phyloP scores from a whole-genome alignment of 2,888 invertebrate genomes.

The Apamea epomidion region DNA sequence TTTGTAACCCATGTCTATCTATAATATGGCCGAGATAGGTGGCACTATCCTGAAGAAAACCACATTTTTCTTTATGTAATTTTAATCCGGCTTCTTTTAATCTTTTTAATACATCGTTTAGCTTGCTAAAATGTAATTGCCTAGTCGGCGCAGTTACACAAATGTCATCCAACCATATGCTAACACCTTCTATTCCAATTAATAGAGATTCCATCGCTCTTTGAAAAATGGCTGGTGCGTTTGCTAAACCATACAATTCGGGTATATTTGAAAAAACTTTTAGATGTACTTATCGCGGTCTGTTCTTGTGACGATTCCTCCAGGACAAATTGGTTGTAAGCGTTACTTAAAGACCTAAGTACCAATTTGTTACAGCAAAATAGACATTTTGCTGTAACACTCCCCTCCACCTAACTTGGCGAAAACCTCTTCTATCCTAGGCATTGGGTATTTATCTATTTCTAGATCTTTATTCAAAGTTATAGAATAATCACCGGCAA shows the following conservation, averaged over 20 bases:
- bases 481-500: too few species aligned
- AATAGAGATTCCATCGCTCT: constrained; percentile 28
- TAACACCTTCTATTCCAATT: constrained; percentile 33
- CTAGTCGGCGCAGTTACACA: constrained; percentile 17
- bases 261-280: constrained; percentile 18
- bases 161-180: constrained; percentile 26
- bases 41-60: constrained; percentile 14
- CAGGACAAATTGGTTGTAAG: constrained; percentile 19
- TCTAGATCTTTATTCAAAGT: too few species aligned
- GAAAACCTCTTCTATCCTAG: too few species aligned
- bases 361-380: too few species aligned
- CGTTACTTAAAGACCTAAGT: too few species aligned
- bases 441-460: too few species aligned
- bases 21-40: constrained; percentile 44
- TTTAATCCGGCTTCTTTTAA: constrained; percentile 15
- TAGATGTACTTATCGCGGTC: neutral
- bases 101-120: constrained; percentile 14
- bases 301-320: neutral
- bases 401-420: too few species aligned
- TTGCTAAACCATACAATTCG: constrained; percentile 34
- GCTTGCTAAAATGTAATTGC: constrained; percentile 11
- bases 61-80: constrained; percentile 20
- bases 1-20: constrained; percentile 31
- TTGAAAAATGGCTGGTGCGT: constrained; percentile 35
- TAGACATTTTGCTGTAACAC: too few species aligned